Conservation (phyloP, 2,888 invertebrate genomes). For the Dusona sp. region DNA sequence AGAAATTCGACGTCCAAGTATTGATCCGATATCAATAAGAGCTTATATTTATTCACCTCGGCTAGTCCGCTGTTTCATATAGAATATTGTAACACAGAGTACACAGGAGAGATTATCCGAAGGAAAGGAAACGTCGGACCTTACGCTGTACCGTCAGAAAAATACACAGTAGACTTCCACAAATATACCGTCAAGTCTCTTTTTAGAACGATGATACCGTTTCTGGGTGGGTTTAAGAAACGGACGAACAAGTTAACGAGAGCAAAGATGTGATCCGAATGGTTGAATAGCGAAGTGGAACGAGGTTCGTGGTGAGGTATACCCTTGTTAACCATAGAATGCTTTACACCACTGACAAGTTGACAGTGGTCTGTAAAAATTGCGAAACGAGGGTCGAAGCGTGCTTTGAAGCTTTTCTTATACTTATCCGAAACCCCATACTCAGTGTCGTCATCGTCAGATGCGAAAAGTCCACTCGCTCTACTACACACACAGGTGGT, state of each 20-base stretch:
- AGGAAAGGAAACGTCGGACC: slow-evolving; percentile 33
- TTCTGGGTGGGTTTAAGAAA: slow-evolving; percentile 37
- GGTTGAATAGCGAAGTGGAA: background rate
- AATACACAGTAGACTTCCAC: slow-evolving; percentile 25
- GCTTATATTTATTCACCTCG: background rate
- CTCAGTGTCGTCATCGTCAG: slow-evolving; percentile 33
- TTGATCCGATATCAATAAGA: slow-evolving; percentile 1
- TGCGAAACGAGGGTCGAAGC: slow-evolving; percentile 54
- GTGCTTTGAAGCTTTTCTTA: slow-evolving; percentile 43
- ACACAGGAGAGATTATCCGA: background rate
- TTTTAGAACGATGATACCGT: slow-evolving; percentile 25
- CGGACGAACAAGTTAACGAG: slow-evolving; percentile 55
- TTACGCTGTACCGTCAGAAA: slow-evolving; percentile 22
- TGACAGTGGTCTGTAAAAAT: slow-evolving; percentile 50
- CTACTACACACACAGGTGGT: background rate
- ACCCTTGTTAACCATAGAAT: slow-evolving; percentile 53
- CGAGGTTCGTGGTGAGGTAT: background rate
- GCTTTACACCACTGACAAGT: slow-evolving; percentile 43
- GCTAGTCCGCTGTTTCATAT: background rate
- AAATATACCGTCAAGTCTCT: slow-evolving; percentile 24
- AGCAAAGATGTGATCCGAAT: slow-evolving; percentile 35
- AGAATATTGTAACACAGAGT: background rate
- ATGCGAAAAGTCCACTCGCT: slow-evolving; percentile 50
- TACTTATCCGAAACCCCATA: slow-evolving; percentile 2
- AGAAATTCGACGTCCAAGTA: background rate